phyloP scores from a whole-genome alignment of 2,888 invertebrate species.

The Notodonta ziczac region DNA sequence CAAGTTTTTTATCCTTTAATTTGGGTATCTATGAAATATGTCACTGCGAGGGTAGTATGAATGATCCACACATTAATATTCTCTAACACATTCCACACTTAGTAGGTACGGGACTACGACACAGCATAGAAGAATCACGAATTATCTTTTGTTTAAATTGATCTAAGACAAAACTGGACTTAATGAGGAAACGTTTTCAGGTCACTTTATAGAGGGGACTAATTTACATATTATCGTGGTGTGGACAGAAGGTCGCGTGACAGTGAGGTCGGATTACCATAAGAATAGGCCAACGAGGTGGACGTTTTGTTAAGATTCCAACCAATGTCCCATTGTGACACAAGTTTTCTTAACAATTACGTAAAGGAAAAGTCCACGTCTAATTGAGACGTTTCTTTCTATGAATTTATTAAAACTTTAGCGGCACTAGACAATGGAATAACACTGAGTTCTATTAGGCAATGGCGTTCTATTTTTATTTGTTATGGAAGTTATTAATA shows the following conservation, averaged over 20 bases:
- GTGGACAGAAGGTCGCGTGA: slow-evolving; percentile 81
- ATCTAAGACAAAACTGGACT: slow-evolving; percentile 56
- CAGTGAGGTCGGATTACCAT: slow-evolving; percentile 75
- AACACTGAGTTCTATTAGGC: too few relatives aligned
- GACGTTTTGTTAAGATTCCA: slow-evolving; percentile 73
- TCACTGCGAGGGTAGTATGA: neutral
- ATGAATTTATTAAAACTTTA: neutral
- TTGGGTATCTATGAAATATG: slow-evolving; percentile 45
- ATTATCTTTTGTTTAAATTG: slow-evolving; percentile 44
- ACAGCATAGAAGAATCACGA: slow-evolving; percentile 26
- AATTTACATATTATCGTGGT: slow-evolving; percentile 82
- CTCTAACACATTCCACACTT: neutral
- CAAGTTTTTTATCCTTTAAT: slow-evolving; percentile 55
- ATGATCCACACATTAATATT: neutral
- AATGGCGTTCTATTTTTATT: too few relatives aligned
- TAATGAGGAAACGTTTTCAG: slow-evolving; percentile 76
- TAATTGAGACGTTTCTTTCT: slow-evolving; percentile 27
- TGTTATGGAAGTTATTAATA: too few relatives aligned
- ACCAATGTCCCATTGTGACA: slow-evolving; percentile 63
- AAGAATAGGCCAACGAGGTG: slow-evolving; percentile 77
- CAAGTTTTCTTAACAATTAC: slow-evolving; percentile 64
- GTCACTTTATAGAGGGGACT: slow-evolving; percentile 72
- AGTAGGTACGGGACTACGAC: neutral
- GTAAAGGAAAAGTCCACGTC: slow-evolving; percentile 41
- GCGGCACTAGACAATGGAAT: neutral